Conservation (phyloP, 2,113 vertebrate species). For the Alosa alosa region DNA sequence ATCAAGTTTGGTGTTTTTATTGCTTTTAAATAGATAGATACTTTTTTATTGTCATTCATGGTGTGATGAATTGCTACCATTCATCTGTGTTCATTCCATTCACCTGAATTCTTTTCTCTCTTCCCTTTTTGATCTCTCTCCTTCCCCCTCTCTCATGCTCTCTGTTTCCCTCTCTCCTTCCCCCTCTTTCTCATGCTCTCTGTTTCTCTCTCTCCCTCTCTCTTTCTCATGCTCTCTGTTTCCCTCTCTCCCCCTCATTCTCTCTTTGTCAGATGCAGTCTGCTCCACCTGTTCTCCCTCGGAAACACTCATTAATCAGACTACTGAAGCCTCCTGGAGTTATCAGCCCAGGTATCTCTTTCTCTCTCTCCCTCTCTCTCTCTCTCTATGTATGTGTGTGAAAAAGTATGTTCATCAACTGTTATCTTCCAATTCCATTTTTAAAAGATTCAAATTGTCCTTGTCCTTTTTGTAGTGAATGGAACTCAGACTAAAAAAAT, state of each 20-base stretch:
- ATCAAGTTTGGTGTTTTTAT: neutral
- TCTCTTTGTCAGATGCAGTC: conserved; percentile 23
- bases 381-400: neutral
- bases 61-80: neutral
- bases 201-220: neutral
- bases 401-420: neutral
- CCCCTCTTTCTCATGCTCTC: neutral
- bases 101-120: neutral
- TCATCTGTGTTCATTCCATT: neutral
- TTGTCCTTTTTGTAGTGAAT: conserved; percentile 56
- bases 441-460: neutral
- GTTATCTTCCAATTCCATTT: neutral
- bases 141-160: neutral
- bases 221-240: neutral
- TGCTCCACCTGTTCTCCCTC: conserved; percentile 35
- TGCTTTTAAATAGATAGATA: neutral
- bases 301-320: conserved; percentile 42
- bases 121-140: neutral
- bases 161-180: neutral
- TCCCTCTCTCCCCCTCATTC: neutral
- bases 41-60: neutral
- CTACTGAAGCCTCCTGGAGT: conserved; percentile 43
- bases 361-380: neutral
- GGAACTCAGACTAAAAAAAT: conserved; percentile 15
- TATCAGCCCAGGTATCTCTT: neutral